A percentile compares a stretch with the other conserved stretches of the same genome.
Conservation (phyloP, 2,888 invertebrate species). For the Dryomyza anilis region DNA sequence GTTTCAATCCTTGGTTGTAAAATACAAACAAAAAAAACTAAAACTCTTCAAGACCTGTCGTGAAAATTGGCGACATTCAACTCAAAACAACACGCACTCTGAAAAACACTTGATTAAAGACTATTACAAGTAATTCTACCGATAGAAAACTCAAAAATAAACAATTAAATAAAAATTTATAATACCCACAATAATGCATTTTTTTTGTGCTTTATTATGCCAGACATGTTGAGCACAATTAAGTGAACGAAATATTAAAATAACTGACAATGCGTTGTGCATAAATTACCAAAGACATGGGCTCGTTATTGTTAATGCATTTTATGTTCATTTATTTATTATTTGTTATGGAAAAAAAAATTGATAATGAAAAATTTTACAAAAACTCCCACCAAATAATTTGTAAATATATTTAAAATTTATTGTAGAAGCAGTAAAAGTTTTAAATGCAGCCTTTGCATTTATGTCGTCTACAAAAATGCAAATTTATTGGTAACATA, state of each 20-base stretch:
- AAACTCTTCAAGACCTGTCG: too few species aligned
- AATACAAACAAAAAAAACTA: too few species aligned
- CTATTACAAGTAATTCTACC: too few species aligned
- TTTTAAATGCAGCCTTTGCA: neutral
- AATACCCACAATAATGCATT: too few species aligned
- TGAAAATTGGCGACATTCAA: conserved; percentile 3
- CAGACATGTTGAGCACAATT: neutral
- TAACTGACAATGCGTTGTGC: conserved; percentile 1
- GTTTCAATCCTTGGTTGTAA: too few species aligned
- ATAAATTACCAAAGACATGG: conserved; percentile 4
- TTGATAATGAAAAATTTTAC: too few species aligned
- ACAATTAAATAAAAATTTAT: neutral
- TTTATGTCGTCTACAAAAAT: neutral
- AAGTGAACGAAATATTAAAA: conserved; percentile 6
- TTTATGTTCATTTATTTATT: neutral
- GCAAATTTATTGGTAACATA: neutral
- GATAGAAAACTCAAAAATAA: neutral
- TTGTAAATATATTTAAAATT: too few species aligned
- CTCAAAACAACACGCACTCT: neutral
- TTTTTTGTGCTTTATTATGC: too few species aligned
- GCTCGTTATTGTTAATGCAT: neutral
- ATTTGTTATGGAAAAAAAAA: neutral
- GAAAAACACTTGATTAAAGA: neutral
- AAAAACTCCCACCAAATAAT: too few species aligned
- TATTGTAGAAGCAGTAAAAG: too few species aligned